Percentiles rank a stretch among this genome's conserved stretches.
phyloP scores from a whole-genome alignment of 2,113 vertebrate genomes.

The Mixornis gularis region DNA sequence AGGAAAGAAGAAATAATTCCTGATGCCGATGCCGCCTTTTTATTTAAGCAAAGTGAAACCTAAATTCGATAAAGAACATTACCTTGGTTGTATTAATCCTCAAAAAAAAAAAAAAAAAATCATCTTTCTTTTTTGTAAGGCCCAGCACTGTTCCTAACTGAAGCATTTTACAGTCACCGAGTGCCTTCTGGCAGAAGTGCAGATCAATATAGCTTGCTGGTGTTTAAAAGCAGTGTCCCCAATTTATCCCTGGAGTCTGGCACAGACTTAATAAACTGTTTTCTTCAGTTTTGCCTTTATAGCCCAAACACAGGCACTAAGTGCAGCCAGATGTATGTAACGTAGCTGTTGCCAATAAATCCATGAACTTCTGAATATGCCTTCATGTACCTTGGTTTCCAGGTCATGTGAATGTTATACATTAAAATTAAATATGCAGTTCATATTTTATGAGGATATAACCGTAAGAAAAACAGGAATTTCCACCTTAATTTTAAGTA shows the following conservation, averaged over 20 bases:
- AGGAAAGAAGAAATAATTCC: background rate
- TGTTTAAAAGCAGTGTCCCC: background rate
- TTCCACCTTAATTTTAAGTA: background rate
- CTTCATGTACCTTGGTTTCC: background rate
- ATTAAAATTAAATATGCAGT: background rate
- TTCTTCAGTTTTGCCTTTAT: background rate
- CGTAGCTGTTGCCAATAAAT: background rate
- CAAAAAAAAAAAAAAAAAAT: background rate
- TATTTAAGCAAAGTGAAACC: background rate
- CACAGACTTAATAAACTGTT: background rate
- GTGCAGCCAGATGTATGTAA: background rate
- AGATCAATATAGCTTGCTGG: background rate
- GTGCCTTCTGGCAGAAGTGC: background rate
- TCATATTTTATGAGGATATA: background rate
- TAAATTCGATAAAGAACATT: background rate
- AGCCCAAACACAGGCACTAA: background rate
- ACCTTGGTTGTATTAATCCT: background rate
- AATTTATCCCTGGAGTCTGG: background rate
- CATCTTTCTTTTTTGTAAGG: background rate
- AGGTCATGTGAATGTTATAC: background rate
- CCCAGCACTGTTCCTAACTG: background rate
- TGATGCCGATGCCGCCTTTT: rapidly evolving
- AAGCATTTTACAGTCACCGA: background rate
- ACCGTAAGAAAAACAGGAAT: background rate
- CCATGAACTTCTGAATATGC: background rate